phyloP scores from a whole-genome alignment of 2,888 invertebrate species.

The Drosophila incognita region DNA sequence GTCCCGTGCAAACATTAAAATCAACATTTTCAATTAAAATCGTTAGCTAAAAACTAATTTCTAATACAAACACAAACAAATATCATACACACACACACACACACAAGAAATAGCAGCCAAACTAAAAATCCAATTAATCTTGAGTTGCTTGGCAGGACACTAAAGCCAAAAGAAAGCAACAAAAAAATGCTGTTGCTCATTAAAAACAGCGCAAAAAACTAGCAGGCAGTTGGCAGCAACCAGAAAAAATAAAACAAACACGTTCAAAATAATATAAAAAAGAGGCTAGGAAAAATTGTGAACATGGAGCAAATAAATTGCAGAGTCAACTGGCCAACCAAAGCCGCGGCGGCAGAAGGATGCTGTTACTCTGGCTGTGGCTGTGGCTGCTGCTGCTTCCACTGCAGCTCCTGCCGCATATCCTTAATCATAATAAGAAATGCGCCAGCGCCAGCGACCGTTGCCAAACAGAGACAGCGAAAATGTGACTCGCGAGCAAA shows the following conservation, averaged over 20 bases:
- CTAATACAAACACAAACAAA: slow-evolving; percentile 72
- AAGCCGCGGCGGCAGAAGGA: slow-evolving; percentile 51
- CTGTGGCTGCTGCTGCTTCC: slow-evolving; percentile 38
- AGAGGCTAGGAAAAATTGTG: slow-evolving; percentile 22
- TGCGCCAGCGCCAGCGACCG: slow-evolving; percentile 70
- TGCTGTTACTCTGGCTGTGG: slow-evolving; percentile 28
- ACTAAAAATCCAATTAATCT: slow-evolving; percentile 77
- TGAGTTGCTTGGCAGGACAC: slow-evolving; percentile 63
- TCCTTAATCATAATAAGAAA: slow-evolving; percentile 82
- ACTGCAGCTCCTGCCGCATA: slow-evolving; percentile 53
- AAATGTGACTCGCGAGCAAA: slow-evolving; percentile 65
- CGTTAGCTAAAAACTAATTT: slow-evolving; percentile 73
- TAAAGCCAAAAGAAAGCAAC: slow-evolving; percentile 14
- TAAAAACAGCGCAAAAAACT: slow-evolving; percentile 60
- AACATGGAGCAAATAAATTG: slow-evolving; percentile 62
- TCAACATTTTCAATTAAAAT: slow-evolving; percentile 62
- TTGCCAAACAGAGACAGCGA: slow-evolving; percentile 78
- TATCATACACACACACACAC: slow-evolving; percentile 20
- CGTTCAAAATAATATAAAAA: slow-evolving; percentile 10
- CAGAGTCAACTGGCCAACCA: slow-evolving; percentile 66
- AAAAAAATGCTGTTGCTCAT: slow-evolving; percentile 54
- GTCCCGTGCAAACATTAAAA: slow-evolving; percentile 46
- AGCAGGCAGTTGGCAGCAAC: slow-evolving; percentile 60
- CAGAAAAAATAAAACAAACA: slow-evolving; percentile 39
- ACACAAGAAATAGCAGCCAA: slow-evolving; percentile 31